A percentile compares a stretch with the other conserved stretches of the same genome.
Conservation (phyloP, 1,140 invertebrate genomes). For the Ganaspis sp. region DNA sequence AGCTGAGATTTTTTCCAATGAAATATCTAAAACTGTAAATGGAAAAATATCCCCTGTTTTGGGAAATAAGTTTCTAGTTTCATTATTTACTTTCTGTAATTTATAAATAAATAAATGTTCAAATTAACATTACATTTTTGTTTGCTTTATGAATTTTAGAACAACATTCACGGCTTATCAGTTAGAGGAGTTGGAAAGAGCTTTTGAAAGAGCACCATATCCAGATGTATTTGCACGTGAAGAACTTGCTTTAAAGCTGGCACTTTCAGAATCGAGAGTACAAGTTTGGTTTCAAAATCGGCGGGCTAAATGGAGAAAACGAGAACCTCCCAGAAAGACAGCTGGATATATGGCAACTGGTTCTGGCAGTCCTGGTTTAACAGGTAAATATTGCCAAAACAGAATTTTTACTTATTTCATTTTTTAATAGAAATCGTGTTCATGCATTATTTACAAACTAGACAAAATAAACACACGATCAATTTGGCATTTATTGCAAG, state of each 20-base stretch:
- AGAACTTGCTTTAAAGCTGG: conserved; percentile 92
- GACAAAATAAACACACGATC: no score
- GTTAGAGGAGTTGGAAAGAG: conserved; percentile 94
- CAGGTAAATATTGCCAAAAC: conserved; percentile 64
- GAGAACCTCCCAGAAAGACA: conserved; percentile 96
- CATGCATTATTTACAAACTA: no score
- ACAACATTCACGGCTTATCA: conserved; percentile 98
- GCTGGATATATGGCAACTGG: conserved; percentile 83
- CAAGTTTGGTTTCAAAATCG: conserved; percentile 97
- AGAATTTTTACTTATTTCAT: conserved; percentile 60
- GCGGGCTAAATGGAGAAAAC: conserved; percentile 97
- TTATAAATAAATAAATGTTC: no score
- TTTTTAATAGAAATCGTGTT: no score
- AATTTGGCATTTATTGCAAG: no score
- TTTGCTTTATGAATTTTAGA: conserved; percentile 76
- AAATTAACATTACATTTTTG: no score
- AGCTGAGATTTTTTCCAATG: no score
- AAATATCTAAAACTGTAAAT: no score
- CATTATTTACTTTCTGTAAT: no score
- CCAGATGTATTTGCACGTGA: conserved; percentile 97
- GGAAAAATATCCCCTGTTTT: no score
- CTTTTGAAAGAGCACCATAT: conserved; percentile 96
- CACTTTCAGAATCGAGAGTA: conserved; percentile 94
- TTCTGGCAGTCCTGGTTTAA: conserved; percentile 78
- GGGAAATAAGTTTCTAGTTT: no score